phyloP scores from a whole-genome alignment of 2,113 vertebrate genomes.

The Morone chrysops region DNA sequence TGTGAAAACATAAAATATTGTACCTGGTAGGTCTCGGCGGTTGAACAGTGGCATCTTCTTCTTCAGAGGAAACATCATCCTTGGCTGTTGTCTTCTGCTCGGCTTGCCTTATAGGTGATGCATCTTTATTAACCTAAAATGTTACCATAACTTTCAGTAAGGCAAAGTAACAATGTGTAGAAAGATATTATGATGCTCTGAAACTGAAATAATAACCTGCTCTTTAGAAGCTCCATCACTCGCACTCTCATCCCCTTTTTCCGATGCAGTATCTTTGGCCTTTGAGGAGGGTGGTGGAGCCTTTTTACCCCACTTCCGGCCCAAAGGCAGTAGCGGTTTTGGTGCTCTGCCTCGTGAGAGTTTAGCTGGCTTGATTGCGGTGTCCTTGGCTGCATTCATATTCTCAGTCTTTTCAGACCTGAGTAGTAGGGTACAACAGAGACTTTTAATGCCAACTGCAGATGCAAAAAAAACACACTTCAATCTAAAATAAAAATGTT shows the following conservation, averaged over 20 bases:
- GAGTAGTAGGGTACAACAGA: neutral
- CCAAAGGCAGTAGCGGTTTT: constrained; percentile 73
- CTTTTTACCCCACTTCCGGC: constrained; percentile 60
- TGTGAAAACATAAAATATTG: neutral
- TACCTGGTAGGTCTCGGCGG: constrained; percentile 77
- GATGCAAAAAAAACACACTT: neutral
- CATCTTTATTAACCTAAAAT: constrained; percentile 57
- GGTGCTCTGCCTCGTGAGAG: constrained; percentile 66
- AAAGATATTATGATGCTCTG: neutral
- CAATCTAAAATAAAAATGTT: neutral
- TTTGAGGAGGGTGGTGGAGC: constrained; percentile 44
- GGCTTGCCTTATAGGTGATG: constrained; percentile 26
- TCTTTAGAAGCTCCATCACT: constrained; percentile 35
- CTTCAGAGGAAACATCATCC: constrained; percentile 65
- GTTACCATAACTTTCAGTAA: neutral
- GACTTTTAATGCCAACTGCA: neutral
- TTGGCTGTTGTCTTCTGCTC: constrained; percentile 12
- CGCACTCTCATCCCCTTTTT: constrained; percentile 21
- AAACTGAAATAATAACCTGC: constrained; percentile 41
- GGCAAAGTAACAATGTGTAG: neutral
- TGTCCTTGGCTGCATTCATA: constrained; percentile 51
- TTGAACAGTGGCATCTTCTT: constrained; percentile 50
- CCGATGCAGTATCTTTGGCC: constrained; percentile 3
- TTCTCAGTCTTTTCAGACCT: constrained; percentile 65
- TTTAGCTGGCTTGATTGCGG: constrained; percentile 71